Percentiles rank a stretch among this genome's conserved stretches.
Evolutionary conservation across 2,888 invertebrate genomes (phyloP).

Genomic region (Drosophila affinis): DNA sequence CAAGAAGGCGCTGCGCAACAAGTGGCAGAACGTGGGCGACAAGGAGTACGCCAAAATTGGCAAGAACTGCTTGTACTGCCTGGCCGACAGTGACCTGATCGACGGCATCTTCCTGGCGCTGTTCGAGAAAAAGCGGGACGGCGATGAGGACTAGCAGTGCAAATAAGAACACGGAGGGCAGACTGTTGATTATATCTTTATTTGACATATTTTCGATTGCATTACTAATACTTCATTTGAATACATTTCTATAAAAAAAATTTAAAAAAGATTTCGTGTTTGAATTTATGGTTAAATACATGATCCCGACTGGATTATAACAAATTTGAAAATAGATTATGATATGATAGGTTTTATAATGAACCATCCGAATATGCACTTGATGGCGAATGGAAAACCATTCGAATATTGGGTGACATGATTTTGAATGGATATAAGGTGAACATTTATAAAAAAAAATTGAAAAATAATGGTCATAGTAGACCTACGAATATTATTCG

Average conservation of each 20-base stretch:
- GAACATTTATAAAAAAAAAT: constrained; percentile 29
- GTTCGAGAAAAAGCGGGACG: constrained; percentile 86
- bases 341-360: too few relatives aligned
- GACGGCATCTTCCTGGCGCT: constrained; percentile 98
- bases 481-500: constrained; percentile 5
- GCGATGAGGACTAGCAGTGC: constrained; percentile 20
- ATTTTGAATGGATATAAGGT: constrained; percentile 6
- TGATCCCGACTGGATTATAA: not conserved
- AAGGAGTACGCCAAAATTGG: constrained; percentile 88
- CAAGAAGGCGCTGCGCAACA: constrained; percentile 86
- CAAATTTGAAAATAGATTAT: too few relatives aligned
- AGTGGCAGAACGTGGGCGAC: constrained; percentile 89
- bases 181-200: constrained; percentile 44
- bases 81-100: constrained; percentile 90
- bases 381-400: too few relatives aligned
- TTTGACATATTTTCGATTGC: constrained; percentile 45
- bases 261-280: constrained; percentile 4
- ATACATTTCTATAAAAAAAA: constrained; percentile 31
- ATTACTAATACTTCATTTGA: constrained; percentile 38
- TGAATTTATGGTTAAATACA: not conserved
- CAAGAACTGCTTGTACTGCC: constrained; percentile 90
- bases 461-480: constrained; percentile 14
- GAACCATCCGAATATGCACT: not conserved
- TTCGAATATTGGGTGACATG: constrained; percentile 8
- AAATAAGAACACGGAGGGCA: not conserved